Evolutionary conservation across 2,888 invertebrate species (phyloP).

Genomic region (Hypomecis atomaria): DNA sequence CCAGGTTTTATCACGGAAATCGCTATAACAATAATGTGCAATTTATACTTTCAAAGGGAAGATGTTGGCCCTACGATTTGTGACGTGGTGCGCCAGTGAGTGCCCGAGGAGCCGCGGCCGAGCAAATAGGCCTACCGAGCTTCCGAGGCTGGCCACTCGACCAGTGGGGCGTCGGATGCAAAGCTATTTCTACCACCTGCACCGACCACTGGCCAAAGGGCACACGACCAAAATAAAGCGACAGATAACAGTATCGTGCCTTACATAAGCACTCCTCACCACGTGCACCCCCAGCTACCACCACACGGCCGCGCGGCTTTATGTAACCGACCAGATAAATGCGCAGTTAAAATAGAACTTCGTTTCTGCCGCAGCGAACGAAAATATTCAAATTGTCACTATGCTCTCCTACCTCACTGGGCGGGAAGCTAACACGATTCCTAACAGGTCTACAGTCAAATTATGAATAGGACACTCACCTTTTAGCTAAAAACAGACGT

Average conservation of each 20-base stretch:
- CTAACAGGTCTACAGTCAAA: conserved; percentile 37
- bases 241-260: conserved; percentile 65
- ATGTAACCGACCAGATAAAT: conserved; percentile 41
- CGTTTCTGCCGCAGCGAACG: conserved; percentile 33
- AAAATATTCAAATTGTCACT: conserved; percentile 26
- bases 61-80: too few relatives aligned
- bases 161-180: conserved; percentile 41
- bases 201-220: conserved; percentile 54
- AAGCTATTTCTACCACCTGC: conserved; percentile 55
- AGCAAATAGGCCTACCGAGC: conserved; percentile 31
- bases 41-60: too few relatives aligned
- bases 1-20: too few relatives aligned
- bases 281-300: conserved; percentile 57
- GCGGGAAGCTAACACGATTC: conserved; percentile 41
- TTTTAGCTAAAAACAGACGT: conserved; percentile 70
- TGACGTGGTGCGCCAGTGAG: neutral
- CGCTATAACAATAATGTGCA: too few relatives aligned
- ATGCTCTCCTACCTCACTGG: conserved; percentile 35
- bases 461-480: conserved; percentile 57
- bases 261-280: conserved; percentile 66
- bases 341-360: conserved; percentile 60
- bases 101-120: conserved; percentile 3
- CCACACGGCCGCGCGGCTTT: conserved; percentile 29
- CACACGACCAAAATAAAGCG: conserved; percentile 48
- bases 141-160: conserved; percentile 38